phyloP scores from a whole-genome alignment of 2,888 invertebrate species.

The Erebia epiphron region DNA sequence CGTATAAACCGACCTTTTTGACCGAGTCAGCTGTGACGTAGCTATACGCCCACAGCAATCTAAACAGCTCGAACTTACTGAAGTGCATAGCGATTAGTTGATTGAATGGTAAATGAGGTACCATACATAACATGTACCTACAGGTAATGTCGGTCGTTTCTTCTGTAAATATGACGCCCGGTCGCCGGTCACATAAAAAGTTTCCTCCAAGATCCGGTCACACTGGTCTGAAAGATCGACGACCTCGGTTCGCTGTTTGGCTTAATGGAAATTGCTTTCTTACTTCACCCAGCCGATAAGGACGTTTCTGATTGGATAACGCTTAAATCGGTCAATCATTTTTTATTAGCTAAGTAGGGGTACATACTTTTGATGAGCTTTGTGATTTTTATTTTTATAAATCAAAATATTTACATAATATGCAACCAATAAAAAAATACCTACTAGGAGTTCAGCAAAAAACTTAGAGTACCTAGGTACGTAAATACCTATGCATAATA shows the following conservation, averaged over 20 bases:
- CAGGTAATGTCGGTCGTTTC: constrained; percentile 51
- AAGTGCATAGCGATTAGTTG: constrained; percentile 35
- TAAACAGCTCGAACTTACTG: background rate
- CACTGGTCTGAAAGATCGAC: constrained; percentile 75
- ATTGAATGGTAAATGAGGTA: constrained; percentile 40
- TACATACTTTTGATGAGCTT: no score
- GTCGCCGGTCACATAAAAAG: constrained; percentile 74
- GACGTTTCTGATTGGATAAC: constrained; percentile 54
- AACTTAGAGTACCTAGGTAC: no score
- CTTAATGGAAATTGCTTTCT: constrained; percentile 79
- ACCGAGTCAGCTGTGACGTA: constrained; percentile 11
- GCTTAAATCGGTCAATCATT: constrained; percentile 46
- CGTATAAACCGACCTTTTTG: constrained; percentile 13
- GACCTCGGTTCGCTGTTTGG: constrained; percentile 75
- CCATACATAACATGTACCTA: constrained; percentile 28
- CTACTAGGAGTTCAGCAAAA: no score
- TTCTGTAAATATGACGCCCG: constrained; percentile 72
- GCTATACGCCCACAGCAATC: background rate
- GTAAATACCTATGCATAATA: no score
- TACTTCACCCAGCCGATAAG: constrained; percentile 64
- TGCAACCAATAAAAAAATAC: no score
- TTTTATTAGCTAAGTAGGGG: background rate
- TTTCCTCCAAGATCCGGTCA: constrained; percentile 74
- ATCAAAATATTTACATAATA: no score
- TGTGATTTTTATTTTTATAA: no score